Base-by-base conservation (phyloP, 2,888 invertebrate species). In the Eupithecia centaureata region DNA sequence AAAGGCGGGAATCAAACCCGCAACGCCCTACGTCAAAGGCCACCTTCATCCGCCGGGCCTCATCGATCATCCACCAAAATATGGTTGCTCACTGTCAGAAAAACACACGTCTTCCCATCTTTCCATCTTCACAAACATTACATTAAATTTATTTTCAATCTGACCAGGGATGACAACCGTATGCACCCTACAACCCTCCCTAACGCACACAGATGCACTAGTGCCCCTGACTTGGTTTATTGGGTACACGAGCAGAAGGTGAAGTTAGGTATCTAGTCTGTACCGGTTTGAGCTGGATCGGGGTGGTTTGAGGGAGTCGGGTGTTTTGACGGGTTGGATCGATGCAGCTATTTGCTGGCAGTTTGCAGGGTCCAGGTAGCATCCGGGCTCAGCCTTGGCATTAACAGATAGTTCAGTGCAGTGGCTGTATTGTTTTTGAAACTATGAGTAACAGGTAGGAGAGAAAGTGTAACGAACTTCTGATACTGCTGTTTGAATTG, bases 381-480 rank as follows among this genome's bases (percentile, higher is more conserved):
- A 52, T 25, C 52, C 25, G 52, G 52, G 52, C 52, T 52, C 15
- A 4, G 52, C 52, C 27, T 52, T 52, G 27, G 13, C 4, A 13
- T 18, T 0, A 27, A 27, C 52, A 52, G 54, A 54, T 54, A 54
- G 54, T 30, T 30, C 54, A 54, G 28, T 30, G 5, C 5, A 5
- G 12, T 1, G 0, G 27, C 15, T 27, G 13, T 22, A 12, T 12
- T 15, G 4, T 51, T 2, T 25, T 8, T n/a, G 12, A 25, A 25
- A 13, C 12, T 1, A 7, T 28, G 30, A 54, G 54, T 54, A 52
- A 52, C 52, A 52, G 52, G 54, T 54, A 28, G 27, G 15, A n/a
- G n/a, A 25, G 54, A 54, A 54, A 54, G 54, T 54, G 28, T 42
- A 54, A 54, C n/a, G 13, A 54, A 28, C 10, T 33, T 8, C 8